Percentiles rank a stretch among this genome's conserved stretches.
Conservation (phyloP, 2,113 vertebrate genomes). For the Ptilonorhynchus violaceus region DNA sequence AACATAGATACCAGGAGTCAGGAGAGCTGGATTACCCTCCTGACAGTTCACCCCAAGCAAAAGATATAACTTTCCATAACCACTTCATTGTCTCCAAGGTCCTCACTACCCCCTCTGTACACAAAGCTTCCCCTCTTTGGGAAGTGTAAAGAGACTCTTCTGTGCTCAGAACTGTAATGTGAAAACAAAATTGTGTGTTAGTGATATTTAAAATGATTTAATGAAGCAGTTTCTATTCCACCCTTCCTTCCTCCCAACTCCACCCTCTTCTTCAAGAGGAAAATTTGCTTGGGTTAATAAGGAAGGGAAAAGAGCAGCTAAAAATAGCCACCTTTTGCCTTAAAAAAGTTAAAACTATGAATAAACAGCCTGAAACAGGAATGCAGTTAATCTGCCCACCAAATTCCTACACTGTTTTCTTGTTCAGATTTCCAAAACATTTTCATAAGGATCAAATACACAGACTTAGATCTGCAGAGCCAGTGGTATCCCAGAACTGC, state of each 20-base stretch:
- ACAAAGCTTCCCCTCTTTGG: background rate
- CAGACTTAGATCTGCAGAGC: background rate
- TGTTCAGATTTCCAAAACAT: background rate
- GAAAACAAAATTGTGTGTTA: background rate
- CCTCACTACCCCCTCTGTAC: background rate
- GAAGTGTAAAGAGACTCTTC: background rate
- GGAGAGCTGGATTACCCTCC: background rate
- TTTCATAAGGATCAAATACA: background rate
- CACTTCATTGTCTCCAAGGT: background rate
- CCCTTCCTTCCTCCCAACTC: slow-evolving; percentile 35
- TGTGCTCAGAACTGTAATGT: background rate
- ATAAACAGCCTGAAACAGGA: slow-evolving; percentile 33
- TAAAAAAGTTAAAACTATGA: slow-evolving; percentile 2
- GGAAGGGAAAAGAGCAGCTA: background rate
- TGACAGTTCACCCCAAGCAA: background rate
- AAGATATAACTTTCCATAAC: background rate
- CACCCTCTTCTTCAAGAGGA: background rate
- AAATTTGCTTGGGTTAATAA: background rate
- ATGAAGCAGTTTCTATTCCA: background rate
- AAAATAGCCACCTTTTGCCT: slow-evolving; percentile 16
- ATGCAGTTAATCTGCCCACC: slow-evolving; percentile 21
- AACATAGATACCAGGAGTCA: background rate
- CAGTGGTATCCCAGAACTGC: background rate
- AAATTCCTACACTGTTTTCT: slow-evolving; percentile 9
- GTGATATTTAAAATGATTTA: background rate